Conservation (phyloP, 2,888 invertebrate genomes). For the Trissolcus japonicus region DNA sequence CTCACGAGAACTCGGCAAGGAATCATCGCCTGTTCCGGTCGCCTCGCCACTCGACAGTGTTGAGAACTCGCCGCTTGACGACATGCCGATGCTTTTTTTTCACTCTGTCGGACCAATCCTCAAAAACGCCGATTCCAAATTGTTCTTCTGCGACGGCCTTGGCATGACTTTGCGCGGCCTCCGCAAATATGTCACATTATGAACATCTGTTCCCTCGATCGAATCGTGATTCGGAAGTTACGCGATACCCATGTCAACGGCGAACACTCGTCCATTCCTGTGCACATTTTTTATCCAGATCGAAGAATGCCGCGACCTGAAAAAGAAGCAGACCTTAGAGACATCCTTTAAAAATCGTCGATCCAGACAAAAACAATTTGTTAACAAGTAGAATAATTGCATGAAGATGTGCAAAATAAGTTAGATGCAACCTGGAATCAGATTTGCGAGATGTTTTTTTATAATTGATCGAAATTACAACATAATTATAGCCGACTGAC, state of each 20-base stretch:
- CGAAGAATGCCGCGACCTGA: too few species aligned
- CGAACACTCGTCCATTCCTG: conserved; percentile 48
- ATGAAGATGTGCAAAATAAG: too few species aligned
- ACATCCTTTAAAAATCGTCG: too few species aligned
- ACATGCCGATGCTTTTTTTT: conserved; percentile 62
- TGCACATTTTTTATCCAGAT: conserved; percentile 23
- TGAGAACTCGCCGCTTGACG: conserved; percentile 73
- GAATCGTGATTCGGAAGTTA: conserved; percentile 36
- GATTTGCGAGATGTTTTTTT: too few species aligned
- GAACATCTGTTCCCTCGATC: conserved; percentile 44
- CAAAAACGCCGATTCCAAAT: conserved; percentile 16
- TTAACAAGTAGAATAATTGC: too few species aligned
- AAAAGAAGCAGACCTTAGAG: too few species aligned
- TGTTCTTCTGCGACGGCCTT: conserved; percentile 29
- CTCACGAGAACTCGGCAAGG: conserved; percentile 72
- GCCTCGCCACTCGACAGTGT: conserved; percentile 73
- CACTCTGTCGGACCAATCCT: conserved; percentile 11
- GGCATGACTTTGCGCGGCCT: conserved; percentile 38
- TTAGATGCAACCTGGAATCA: too few species aligned
- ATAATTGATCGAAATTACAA: background rate
- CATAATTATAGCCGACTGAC: background rate
- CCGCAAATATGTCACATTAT: conserved; percentile 40
- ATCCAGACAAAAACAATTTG: too few species aligned
- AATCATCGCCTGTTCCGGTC: conserved; percentile 61
- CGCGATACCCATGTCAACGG: conserved; percentile 39